Evolutionary conservation across 2,113 vertebrate species (phyloP).

Genomic region (Perca fluviatilis): DNA sequence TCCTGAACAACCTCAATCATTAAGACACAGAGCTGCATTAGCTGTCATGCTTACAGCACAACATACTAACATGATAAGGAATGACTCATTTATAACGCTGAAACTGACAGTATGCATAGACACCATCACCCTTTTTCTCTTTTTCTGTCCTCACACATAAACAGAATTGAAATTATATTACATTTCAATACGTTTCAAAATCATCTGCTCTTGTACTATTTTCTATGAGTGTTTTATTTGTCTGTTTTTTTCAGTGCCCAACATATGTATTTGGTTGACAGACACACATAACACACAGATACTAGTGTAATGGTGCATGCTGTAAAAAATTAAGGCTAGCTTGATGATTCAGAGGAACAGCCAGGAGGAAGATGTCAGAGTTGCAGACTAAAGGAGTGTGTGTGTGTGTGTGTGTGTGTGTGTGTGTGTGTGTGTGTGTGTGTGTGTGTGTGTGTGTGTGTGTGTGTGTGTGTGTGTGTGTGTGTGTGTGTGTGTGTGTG

Average conservation of each 20-base stretch:
- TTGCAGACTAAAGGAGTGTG: not conserved
- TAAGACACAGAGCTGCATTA: conserved; percentile 7
- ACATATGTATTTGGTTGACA: not conserved
- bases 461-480: not conserved
- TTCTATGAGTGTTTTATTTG: not conserved
- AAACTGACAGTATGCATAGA: not conserved
- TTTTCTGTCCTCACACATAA: not conserved
- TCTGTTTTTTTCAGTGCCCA: not conserved
- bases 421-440: not conserved
- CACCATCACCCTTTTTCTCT: not conserved
- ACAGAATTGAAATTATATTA: not conserved
- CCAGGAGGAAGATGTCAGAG: conserved; percentile 36
- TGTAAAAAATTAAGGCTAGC: conserved; percentile 7
- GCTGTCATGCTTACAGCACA: not conserved
- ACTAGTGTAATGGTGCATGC: conserved; percentile 8
- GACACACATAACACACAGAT: not conserved
- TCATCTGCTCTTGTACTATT: not conserved
- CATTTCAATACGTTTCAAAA: not conserved
- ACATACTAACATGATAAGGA: not conserved
- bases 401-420: not conserved
- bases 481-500: not conserved
- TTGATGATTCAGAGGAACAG: conserved; percentile 24
- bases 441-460: not conserved
- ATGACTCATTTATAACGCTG: not conserved
- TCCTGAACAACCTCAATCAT: conserved; percentile 3